Evolutionary conservation across 2,888 invertebrate genomes (phyloP), one percentile per base, ranked within the genome.

Genomic region (Phania funesta): DNA sequence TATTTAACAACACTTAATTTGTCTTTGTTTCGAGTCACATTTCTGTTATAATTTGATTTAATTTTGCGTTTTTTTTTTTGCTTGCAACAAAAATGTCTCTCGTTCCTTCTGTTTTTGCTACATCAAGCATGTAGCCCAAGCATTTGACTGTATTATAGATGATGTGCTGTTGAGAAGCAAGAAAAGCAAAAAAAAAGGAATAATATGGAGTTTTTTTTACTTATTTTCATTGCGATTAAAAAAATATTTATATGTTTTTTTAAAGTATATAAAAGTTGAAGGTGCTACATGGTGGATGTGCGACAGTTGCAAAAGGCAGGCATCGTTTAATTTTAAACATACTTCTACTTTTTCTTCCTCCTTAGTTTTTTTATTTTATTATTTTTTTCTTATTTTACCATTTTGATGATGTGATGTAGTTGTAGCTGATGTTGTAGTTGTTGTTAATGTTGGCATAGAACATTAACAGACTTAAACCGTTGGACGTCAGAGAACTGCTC

Each of bases 301-400:
- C 78, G 82, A 82, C 82, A 82, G 82, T 82, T 82, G 82, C 74
- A 82, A 74, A 78, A 78, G 78, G 68, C 82, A 76, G 82, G 78
- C 82, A 78, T 46, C 78, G 78, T 82, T 82, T 82, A 82, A 78
- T 78, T 82, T 78, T 82, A 82, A 82, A 82, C 82, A 74, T 70
- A 74, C 78, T 80, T 67, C 24, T 76, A 44, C 60, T 76, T 44
- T 38, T 52, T 32, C 44, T 20, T n/a, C n/a, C n/a, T n/a, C n/a
- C 41, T 48, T 29, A 44, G 11, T 44, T 44, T 48, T 68, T 68
- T 26, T 35, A 18, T 60, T 56, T 60, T 58, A n/a, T 48, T 26
- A 35, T 22, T 44, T 35, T 20, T 44, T 60, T 44, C 65, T 50
- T 65, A 65, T 52, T 54, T 75, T 58, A 24, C 44, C 20, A 70